Base-by-base conservation (phyloP, 2,797 vertebrate species). In the Hypotaenidia okinawae region DNA sequence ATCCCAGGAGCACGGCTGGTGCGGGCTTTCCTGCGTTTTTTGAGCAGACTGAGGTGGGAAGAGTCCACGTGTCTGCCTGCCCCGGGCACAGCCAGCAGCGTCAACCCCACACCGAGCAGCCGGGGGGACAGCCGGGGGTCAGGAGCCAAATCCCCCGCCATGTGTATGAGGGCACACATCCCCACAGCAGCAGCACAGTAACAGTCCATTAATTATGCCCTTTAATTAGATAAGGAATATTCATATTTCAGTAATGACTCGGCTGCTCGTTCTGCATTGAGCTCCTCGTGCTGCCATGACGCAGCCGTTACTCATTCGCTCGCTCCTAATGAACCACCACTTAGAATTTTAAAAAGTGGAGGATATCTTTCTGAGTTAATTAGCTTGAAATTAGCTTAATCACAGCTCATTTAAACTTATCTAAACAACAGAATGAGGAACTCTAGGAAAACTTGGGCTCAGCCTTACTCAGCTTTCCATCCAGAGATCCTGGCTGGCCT, bases 371-470 rank as follows among this genome's bases (percentile, higher is more conserved):
- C 96, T 93, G 97, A 97, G 98, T 98, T 98, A 98, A 99, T 99
- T 98, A 98, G 97, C 94, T 97, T 96, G 97, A 98, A 98, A 98
- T 98, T 98, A 98, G 98, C 97, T 98, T 98, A 99, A 98, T 99
- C 98, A 98, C 97, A 98, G 97, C 96, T 98, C 96, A 98, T 98
- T 99, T 98, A 97, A 98, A 98, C 98, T 98, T 97, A 98, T 98
- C 98, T 98, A 97, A 98, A 98, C 98, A 98, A 98, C 98, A 98
- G 98, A 97, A 97, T 64, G 91, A 98, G 98, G 98, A 98, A 97
- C 98, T 97, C 95, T 76, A 97, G 96, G 97, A 97, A 96, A 95
- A 95, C 96, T 97, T 97, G 97, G 96, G 97, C 91, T 95, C 97
- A 97, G 97, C 97, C 98, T 98, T 97, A 93, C 97, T 97, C 94